Percentiles rank a stretch among this genome's conserved stretches.
phyloP scores from a whole-genome alignment of 2,113 vertebrate genomes.

The Phaetusa simplex region DNA sequence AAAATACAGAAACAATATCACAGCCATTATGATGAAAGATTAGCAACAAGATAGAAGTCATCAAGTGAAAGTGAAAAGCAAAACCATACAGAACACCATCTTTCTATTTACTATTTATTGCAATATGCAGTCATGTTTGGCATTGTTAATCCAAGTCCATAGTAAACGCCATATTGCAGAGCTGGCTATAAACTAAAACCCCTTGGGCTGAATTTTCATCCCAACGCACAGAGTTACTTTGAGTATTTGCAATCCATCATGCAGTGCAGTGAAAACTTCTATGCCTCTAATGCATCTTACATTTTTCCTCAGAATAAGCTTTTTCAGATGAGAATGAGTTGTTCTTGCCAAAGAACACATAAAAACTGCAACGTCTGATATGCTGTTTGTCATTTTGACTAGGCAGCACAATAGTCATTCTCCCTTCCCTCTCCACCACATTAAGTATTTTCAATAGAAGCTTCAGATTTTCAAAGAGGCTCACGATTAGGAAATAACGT shows the following conservation, averaged over 20 bases:
- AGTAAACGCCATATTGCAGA: background rate
- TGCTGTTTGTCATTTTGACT: background rate
- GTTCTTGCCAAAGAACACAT: background rate
- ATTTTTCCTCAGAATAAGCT: background rate
- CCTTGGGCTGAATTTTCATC: background rate
- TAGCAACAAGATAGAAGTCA: background rate
- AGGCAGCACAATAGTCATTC: background rate
- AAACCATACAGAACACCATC: background rate
- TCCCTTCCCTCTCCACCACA: background rate
- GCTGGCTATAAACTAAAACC: background rate
- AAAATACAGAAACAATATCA: background rate
- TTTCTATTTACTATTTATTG: background rate
- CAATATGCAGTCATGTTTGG: background rate
- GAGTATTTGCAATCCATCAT: background rate
- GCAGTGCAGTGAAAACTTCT: background rate
- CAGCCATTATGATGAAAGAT: background rate
- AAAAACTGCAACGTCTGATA: background rate
- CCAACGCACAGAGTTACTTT: background rate
- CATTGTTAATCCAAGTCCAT: background rate
- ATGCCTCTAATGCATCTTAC: background rate
- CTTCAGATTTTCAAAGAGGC: background rate
- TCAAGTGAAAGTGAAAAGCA: background rate
- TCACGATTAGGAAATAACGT: background rate
- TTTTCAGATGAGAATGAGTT: background rate
- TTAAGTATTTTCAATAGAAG: constrained; percentile 20